These are phyloP conservation scores for Hassar affinis DNA, from an alignment of 2,113 vertebrate species.

Conservation along the genomic window DNA sequence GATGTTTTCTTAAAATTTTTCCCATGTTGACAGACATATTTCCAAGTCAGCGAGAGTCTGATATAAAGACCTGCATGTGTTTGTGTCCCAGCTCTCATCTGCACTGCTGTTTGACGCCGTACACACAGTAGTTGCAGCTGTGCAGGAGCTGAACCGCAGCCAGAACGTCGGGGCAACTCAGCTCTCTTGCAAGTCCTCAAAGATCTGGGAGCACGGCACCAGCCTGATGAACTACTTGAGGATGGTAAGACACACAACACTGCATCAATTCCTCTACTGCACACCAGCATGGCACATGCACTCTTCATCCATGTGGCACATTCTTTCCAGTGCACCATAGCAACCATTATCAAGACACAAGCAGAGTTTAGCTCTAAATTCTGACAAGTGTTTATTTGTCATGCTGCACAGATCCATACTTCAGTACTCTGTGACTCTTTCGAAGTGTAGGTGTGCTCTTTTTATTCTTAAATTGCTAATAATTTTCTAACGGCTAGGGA, in stretches of 20 bases:
- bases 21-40: background rate
- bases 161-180: slow-evolving; percentile 95
- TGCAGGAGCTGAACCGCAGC: slow-evolving; percentile 95
- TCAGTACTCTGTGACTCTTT: background rate
- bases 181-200: slow-evolving; percentile 93
- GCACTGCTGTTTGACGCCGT: slow-evolving; percentile 93
- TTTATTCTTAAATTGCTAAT: slow-evolving; percentile 22
- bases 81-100: slow-evolving; percentile 82
- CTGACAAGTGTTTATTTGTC: background rate
- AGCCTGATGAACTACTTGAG: slow-evolving; percentile 99
- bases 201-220: slow-evolving; percentile 98
- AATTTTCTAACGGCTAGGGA: background rate
- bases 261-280: slow-evolving; percentile 11
- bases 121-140: slow-evolving; percentile 87
- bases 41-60: background rate
- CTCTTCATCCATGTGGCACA: background rate
- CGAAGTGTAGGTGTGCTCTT: background rate
- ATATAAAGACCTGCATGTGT: slow-evolving; percentile 29
- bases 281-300: background rate
- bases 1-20: background rate
- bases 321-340: background rate
- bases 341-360: background rate
- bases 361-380: slow-evolving; percentile 11
- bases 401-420: background rate
- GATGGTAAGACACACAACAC: slow-evolving; percentile 76